Conservation (phyloP, 2,797 vertebrate genomes). For the Cossypha polioptera region DNA sequence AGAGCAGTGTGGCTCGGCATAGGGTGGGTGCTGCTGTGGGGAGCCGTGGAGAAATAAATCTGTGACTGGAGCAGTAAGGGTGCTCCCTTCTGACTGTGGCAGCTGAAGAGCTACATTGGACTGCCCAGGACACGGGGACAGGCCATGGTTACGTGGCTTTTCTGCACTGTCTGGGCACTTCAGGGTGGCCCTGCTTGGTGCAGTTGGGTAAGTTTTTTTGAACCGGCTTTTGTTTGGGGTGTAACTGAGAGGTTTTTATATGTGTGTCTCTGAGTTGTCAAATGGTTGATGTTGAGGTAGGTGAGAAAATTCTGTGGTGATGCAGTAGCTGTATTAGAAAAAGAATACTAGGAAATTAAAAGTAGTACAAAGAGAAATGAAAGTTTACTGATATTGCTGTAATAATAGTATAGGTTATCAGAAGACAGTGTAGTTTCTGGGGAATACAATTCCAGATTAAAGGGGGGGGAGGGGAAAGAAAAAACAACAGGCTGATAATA, state of each 20-base stretch:
- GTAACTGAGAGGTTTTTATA: neutral
- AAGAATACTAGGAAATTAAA: neutral
- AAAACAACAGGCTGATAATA: neutral
- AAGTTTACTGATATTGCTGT: neutral
- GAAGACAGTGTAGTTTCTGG: neutral
- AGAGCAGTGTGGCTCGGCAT: neutral
- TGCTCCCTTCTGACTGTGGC: neutral
- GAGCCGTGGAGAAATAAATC: neutral
- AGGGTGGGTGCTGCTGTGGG: neutral
- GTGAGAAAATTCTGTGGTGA: neutral
- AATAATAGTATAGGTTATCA: neutral
- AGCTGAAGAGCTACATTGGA: neutral
- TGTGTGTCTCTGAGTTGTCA: neutral
- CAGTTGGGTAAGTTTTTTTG: neutral
- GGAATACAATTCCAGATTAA: neutral
- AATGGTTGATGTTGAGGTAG: neutral
- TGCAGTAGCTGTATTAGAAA: neutral
- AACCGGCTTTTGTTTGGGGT: neutral
- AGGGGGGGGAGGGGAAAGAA: accelerated
- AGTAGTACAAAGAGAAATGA: neutral
- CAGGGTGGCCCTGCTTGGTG: neutral
- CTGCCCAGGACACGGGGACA: neutral
- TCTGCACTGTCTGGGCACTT: accelerated
- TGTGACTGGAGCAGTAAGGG: neutral
- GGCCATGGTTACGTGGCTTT: accelerated